Base-by-base conservation (phyloP, 2,888 invertebrate species). In the Terebella lapidaria region DNA sequence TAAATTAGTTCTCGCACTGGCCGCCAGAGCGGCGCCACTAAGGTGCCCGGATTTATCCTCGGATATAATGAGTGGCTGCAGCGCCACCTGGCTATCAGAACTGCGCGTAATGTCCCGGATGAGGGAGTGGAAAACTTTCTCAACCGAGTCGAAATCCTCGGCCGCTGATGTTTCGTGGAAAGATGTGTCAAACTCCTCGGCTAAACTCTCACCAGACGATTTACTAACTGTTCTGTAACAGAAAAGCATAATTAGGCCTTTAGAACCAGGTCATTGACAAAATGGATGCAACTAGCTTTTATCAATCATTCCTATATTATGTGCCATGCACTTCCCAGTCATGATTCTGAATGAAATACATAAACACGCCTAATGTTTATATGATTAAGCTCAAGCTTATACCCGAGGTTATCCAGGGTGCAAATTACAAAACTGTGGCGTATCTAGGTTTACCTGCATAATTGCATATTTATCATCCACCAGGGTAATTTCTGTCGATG, bases 111-210 rank as follows among this genome's bases (percentile, higher is more conserved):
- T 73, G 27, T 78, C 75, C 45, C 70, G 60, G 4, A 79, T 67
- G 20, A 76, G 63, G 42, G 75, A 74, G 55, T 75, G 76, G 66
- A 81, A 79, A 42, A 80, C 71, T 52, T 68, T 67, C 60, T 76
- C 76, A 5, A 81, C 80, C 29, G 71, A 71, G 51, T 74, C 74
- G 62, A 72, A 79, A 51, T 80, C 79, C 63, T 81, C 81, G 2
- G 80, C 79, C 1, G 80, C 80, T 4, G 78, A 73, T 10, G 77
- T 77, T 63, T 81, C 81, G 65, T 74, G 75, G 66, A 79, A 80
- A 20, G 73, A 59, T 30, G 75, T 74, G 52, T 79, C 78, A 64
- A 70, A 75, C 55, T 77, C 73, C 20, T 67, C 62, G 1, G 78
- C 75, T 59, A 79, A 58, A 3, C 72, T 64, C 35, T 70, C 66